phyloP scores from a whole-genome alignment of 2,888 invertebrate genomes.

The Choristoneura rosaceana region DNA sequence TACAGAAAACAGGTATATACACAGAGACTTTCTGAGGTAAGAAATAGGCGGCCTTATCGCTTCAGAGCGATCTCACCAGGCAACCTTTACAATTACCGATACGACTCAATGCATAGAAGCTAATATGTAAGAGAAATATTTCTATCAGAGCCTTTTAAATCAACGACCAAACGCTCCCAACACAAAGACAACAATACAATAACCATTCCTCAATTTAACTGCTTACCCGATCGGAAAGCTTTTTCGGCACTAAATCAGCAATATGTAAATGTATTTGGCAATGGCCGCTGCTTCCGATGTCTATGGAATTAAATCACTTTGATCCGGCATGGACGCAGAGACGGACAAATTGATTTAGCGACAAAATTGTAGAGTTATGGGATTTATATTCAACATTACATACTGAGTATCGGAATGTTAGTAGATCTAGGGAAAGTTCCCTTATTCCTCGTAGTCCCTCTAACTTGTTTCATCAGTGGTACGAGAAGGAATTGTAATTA shows the following conservation, averaged over 20 bases:
- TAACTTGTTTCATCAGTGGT: no score
- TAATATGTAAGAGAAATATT: no score
- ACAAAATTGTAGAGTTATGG: conserved; percentile 28
- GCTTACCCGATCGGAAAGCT: neutral
- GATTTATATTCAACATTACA: conserved; percentile 22
- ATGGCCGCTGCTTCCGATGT: neutral
- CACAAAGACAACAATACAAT: neutral
- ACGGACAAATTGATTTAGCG: conserved; percentile 30
- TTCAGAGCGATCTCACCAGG: no score
- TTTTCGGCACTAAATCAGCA: conserved; percentile 9
- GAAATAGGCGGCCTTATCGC: no score
- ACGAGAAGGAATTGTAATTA: no score
- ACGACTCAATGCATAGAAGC: no score
- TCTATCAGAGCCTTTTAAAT: neutral
- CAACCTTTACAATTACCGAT: no score
- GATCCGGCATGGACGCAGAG: conserved; percentile 12
- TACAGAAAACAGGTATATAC: no score
- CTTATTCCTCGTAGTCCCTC: no score
- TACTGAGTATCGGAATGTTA: no score
- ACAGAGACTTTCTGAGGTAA: no score
- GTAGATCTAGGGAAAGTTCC: no score
- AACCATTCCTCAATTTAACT: neutral
- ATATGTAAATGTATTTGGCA: conserved; percentile 26
- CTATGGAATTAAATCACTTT: conserved; percentile 8
- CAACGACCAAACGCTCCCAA: neutral